A percentile compares a stretch with the other conserved stretches of the same genome.
phyloP scores from a whole-genome alignment of 1,140 invertebrate species.

The Stegodyphus dumicola region DNA sequence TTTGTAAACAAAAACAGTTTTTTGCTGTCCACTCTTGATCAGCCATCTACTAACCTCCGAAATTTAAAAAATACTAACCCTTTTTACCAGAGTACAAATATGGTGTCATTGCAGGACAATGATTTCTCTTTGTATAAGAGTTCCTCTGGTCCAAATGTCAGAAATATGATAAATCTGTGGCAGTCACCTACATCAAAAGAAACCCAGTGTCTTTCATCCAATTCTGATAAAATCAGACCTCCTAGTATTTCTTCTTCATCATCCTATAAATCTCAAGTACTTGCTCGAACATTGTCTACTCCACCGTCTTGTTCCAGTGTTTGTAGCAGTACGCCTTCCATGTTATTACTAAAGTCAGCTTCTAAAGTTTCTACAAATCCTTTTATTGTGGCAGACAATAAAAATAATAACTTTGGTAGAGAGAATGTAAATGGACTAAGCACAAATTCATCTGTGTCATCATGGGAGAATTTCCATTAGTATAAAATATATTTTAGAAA shows the following conservation, averaged over 20 bases:
- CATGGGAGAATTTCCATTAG: slow-evolving; percentile 53
- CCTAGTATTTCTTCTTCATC: background rate
- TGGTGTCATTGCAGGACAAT: too few species aligned
- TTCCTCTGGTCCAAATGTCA: slow-evolving; percentile 36
- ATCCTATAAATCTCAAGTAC: background rate
- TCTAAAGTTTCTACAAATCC: slow-evolving; percentile 53
- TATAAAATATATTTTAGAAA: background rate
- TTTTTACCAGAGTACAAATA: background rate
- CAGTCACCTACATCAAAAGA: background rate
- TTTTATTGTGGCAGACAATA: slow-evolving; percentile 35
- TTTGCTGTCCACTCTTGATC: background rate
- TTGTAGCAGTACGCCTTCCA: background rate
- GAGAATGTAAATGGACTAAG: background rate
- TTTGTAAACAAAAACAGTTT: background rate
- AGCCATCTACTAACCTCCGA: background rate
- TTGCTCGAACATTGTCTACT: slow-evolving; percentile 48
- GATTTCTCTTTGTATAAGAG: slow-evolving; percentile 8
- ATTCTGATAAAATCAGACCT: slow-evolving; percentile 11
- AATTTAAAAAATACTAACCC: slow-evolving; percentile 23
- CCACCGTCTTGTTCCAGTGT: slow-evolving; percentile 14
- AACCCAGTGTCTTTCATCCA: slow-evolving; percentile 9
- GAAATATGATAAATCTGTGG: slow-evolving; percentile 45
- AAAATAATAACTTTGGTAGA: slow-evolving; percentile 24
- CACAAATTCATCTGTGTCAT: slow-evolving; percentile 1
- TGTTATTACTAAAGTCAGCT: slow-evolving; percentile 36